Conservation (phyloP, 2,888 invertebrate species). For the Parnassius smintheus region DNA sequence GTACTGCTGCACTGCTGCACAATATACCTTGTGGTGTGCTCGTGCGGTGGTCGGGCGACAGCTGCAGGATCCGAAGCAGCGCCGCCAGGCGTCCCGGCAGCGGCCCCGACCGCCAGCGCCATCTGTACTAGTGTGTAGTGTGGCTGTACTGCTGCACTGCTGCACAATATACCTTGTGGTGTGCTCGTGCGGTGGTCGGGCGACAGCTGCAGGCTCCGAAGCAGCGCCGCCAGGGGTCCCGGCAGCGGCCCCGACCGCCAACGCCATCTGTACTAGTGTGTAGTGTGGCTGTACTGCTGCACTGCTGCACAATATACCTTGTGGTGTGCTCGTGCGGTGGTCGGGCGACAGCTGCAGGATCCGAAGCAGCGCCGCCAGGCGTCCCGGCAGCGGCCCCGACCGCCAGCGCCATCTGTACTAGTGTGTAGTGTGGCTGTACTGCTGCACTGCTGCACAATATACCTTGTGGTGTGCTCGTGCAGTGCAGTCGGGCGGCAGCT, state of each 20-base stretch:
- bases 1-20: not conserved
- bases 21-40: not conserved
- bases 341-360: no score
- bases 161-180: conserved; percentile 46
- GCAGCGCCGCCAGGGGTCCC: conserved; percentile 48
- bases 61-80: not conserved
- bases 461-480: not conserved
- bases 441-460: not conserved
- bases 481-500: no score
- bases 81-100: not conserved
- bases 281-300: no score
- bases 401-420: no score
- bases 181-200: conserved; percentile 54
- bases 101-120: not conserved
- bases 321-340: no score
- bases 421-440: no score
- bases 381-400: no score
- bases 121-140: not conserved
- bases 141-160: not conserved
- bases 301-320: no score
- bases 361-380: no score
- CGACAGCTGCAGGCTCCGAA: conserved; percentile 53
- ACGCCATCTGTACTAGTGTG: not conserved
- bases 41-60: no score
- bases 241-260: conserved; percentile 52